Evolutionary conservation across 1,140 invertebrate species (phyloP), one percentile per base, ranked within the genome.

Genomic region (Aphelinus atriplicis): DNA sequence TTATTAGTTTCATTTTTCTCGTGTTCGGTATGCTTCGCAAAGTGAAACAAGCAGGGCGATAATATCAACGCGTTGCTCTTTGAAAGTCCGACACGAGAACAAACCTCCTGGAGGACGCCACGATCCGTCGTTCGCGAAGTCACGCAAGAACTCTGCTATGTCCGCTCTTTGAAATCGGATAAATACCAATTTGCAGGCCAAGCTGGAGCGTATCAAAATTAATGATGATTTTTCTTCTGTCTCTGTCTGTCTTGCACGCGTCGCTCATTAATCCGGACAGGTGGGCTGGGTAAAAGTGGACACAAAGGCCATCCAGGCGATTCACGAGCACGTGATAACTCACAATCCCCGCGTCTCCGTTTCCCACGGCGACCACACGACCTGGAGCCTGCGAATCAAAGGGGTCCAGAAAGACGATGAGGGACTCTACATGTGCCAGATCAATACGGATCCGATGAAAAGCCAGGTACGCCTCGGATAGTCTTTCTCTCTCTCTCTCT

Each of bases 271-370:
- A 26, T 26, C 51, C 9, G 4, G 10, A 47, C 86, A 96, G 95
- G 93, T 96, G 58, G 94, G 94, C 57, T 96, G 95, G 95, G 93
- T 96, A 60, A 96, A 95, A 87, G 93, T 94, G 26, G 94, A 95
- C 84, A 94, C 93, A 47, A 94, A 95, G 86, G 94, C 94, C 42
- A 93, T 95, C 70, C 93, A 96, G 86, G 95, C 95, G 7, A 95
- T 96, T 83, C 94, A 96, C 85, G 94, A 95, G 79, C 93, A 95
- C 83, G 95, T 96, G 70, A 95, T 97, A 85, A 95, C 94, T 7
- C 94, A 96, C 86, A 95, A 95, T 89, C 92, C 93, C 70, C 90
- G 94, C 60, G 91, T 96, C 10, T 91, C 91, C 3, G 94, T 96
- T 55, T 93, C 93, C 45, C 94, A 95, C 82, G 91, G 91, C 82